phyloP scores from a whole-genome alignment of 1,140 invertebrate genomes.

The Drosophila tsacasi region DNA sequence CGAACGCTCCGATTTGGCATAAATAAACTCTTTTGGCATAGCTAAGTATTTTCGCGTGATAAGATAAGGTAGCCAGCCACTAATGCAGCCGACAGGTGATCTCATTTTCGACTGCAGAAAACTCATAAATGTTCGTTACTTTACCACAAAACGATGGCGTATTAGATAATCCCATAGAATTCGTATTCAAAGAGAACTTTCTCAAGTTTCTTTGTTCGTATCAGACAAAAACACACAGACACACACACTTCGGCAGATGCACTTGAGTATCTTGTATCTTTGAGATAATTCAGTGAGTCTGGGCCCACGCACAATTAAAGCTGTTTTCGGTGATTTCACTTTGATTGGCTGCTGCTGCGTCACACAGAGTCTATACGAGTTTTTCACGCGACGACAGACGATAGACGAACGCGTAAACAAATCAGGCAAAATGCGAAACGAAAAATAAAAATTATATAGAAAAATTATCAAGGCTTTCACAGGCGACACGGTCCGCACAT shows the following conservation, averaged over 20 bases:
- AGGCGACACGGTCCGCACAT: constrained; percentile 69
- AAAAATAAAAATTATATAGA: constrained; percentile 47
- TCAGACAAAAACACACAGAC: constrained; percentile 32
- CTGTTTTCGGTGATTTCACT: constrained; percentile 28
- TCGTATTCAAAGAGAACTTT: constrained; percentile 42
- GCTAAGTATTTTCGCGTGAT: constrained; percentile 21
- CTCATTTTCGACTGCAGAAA: constrained; percentile 67
- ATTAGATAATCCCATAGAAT: constrained; percentile 53
- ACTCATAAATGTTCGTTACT: constrained; percentile 40
- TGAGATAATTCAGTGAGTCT: constrained; percentile 40
- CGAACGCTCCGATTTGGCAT: constrained; percentile 32
- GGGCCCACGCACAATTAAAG: constrained; percentile 59
- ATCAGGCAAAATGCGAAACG: constrained; percentile 53
- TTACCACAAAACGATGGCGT: constrained; percentile 35
- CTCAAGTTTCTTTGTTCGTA: constrained; percentile 36
- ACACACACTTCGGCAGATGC: constrained; percentile 28
- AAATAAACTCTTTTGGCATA: constrained; percentile 39
- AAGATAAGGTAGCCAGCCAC: constrained; percentile 34
- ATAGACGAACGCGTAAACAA: constrained; percentile 46
- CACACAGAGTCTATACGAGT: constrained; percentile 26
- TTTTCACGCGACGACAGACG: constrained; percentile 17
- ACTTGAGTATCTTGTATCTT: constrained; percentile 53
- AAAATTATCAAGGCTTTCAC: constrained; percentile 55
- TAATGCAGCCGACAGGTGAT: constrained; percentile 51
- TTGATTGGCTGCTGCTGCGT: constrained; percentile 43